A percentile compares a stretch with the other conserved stretches of the same genome.
phyloP scores from a whole-genome alignment of 2,888 invertebrate species.

The Copidosoma aretas region DNA sequence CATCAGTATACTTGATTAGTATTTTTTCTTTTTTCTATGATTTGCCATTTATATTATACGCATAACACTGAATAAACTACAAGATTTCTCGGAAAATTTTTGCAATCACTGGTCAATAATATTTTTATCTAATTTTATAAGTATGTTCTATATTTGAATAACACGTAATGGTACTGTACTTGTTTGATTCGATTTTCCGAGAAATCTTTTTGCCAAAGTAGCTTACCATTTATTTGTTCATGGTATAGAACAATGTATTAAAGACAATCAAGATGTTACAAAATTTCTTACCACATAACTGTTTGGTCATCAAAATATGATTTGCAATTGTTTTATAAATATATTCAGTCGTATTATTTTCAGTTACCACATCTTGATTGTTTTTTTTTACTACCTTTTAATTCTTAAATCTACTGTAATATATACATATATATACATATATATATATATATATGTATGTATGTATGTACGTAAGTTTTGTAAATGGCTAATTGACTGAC shows the following conservation, averaged over 20 bases:
- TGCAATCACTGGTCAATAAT: neutral
- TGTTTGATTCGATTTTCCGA: constrained; percentile 15
- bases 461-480: constrained; percentile 23
- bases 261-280: neutral
- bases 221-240: constrained; percentile 21
- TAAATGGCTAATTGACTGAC: constrained; percentile 39
- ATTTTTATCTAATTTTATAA: neutral
- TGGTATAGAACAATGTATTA: constrained; percentile 6
- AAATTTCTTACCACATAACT: no score
- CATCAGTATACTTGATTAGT: constrained; percentile 9
- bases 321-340: no score
- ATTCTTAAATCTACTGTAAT: constrained; percentile 10
- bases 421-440: no score
- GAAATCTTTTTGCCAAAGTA: constrained; percentile 37
- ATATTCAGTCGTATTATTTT: no score
- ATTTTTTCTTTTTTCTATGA: constrained; percentile 16
- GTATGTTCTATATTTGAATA: neutral
- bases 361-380: neutral
- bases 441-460: no score
- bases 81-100: constrained; percentile 31
- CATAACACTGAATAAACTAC: neutral
- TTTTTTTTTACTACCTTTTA: neutral
- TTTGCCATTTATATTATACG: constrained; percentile 34
- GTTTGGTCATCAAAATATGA: no score
- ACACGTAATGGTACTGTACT: neutral